Percentiles rank a stretch among this genome's conserved stretches.
Evolutionary conservation across 92 coral and sea anemone genomes (phyloP).

Genomic region (Zoanthus gigantus): DNA sequence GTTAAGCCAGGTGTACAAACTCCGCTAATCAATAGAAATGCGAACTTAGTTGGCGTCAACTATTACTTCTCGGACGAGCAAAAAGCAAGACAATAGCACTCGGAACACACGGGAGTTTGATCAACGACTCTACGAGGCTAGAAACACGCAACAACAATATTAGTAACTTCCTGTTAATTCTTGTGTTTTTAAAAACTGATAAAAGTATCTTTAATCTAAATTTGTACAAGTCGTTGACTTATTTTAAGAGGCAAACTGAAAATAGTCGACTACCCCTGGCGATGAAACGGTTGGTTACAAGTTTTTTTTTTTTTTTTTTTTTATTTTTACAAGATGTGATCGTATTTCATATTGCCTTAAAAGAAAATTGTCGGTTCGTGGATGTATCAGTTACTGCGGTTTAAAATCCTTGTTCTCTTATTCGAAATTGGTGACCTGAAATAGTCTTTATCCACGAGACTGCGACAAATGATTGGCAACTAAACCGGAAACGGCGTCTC

Average conservation of each 20-base stretch:
- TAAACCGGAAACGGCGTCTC: constrained; percentile 15
- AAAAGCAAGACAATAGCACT: not conserved
- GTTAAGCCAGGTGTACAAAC: not conserved
- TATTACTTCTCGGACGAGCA: not conserved
- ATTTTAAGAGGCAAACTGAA: not conserved
- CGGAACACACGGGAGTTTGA: not conserved
- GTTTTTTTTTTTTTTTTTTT: not conserved
- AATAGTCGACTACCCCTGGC: not conserved
- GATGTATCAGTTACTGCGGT: constrained; percentile 26
- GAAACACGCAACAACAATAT: not conserved
- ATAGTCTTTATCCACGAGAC: constrained; percentile 21
- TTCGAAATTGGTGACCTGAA: not conserved
- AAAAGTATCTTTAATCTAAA: not conserved
- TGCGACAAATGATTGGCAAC: constrained; percentile 33
- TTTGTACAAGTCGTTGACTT: not conserved
- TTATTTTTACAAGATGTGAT: not conserved
- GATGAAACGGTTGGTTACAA: not conserved
- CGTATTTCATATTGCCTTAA: not conserved
- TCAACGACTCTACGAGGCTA: not conserved
- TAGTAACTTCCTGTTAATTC: constrained; percentile 11
- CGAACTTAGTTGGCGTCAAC: not conserved
- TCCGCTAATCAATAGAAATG: not conserved
- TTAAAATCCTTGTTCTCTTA: not conserved
- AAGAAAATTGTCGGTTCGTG: constrained; percentile 6
- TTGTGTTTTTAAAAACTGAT: not conserved